Evolutionary conservation across 2,113 vertebrate genomes (phyloP).

Genomic region (Glareola pratincola): DNA sequence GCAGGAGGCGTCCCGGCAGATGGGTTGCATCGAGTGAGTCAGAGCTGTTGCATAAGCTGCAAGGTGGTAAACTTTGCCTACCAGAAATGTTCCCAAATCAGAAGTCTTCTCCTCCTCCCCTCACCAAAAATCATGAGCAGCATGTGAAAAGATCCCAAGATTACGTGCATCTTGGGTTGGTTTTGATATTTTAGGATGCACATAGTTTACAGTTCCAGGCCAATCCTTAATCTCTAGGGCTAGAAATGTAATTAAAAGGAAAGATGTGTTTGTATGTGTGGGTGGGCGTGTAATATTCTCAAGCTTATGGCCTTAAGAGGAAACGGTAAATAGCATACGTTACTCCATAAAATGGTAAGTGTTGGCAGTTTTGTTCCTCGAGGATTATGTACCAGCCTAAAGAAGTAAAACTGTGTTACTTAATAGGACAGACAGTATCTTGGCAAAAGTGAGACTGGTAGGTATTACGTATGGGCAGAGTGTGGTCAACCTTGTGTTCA

Average conservation of each 20-base stretch:
- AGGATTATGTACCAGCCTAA: background rate
- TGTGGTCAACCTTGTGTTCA: background rate
- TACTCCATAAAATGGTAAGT: background rate
- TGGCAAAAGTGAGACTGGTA: background rate
- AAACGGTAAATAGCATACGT: constrained; percentile 1
- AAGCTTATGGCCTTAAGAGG: background rate
- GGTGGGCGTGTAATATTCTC: background rate
- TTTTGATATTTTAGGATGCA: background rate
- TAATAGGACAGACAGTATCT: background rate
- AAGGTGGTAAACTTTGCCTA: background rate
- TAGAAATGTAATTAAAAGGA: background rate
- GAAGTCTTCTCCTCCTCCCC: background rate
- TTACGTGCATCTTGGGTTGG: rapidly evolving
- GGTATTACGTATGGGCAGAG: rapidly evolving
- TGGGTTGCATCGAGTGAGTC: background rate
- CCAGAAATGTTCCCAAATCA: background rate
- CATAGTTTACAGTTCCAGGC: background rate
- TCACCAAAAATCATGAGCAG: background rate
- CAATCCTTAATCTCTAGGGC: background rate
- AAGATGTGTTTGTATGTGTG: background rate
- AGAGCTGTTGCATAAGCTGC: background rate
- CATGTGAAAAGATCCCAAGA: background rate
- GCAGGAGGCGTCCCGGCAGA: background rate
- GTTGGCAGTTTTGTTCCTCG: background rate
- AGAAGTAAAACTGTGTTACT: background rate